Evolutionary conservation across 1,140 invertebrate genomes (phyloP).

Genomic region (Drosophila grimshawi): DNA sequence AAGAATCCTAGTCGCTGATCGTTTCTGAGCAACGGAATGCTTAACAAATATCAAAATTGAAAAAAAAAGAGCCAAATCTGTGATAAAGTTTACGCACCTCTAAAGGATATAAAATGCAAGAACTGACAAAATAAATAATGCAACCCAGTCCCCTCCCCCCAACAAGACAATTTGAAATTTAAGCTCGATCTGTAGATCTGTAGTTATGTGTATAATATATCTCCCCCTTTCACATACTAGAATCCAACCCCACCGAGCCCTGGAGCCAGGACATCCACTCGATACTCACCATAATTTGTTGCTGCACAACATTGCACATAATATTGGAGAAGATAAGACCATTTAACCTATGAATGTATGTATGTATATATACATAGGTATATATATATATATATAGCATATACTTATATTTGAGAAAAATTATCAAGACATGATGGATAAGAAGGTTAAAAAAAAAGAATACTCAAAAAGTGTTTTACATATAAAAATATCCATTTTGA

Average conservation of each 20-base stretch:
- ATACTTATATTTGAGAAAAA: slow-evolving; percentile 18
- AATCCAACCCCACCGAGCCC: neutral
- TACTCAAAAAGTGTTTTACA: slow-evolving; percentile 35
- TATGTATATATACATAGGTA: neutral
- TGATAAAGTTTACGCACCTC: too few species aligned
- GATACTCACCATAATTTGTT: slow-evolving; percentile 29
- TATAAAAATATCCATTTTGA: slow-evolving; percentile 48
- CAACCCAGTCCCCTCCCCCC: too few species aligned
- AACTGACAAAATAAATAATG: too few species aligned
- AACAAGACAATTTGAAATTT: too few species aligned
- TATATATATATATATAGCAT: slow-evolving; percentile 4
- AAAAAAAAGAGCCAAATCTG: too few species aligned
- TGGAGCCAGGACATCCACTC: neutral
- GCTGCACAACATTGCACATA: neutral
- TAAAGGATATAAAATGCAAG: too few species aligned
- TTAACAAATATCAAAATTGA: too few species aligned
- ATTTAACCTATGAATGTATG: slow-evolving; percentile 3
- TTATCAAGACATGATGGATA: slow-evolving; percentile 37
- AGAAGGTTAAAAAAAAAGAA: slow-evolving; percentile 26
- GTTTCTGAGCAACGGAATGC: too few species aligned
- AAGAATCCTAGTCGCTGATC: too few species aligned
- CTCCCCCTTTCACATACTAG: neutral
- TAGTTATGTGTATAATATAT: neutral
- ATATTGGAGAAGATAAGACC: neutral
- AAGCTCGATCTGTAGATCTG: neutral